phyloP scores from a whole-genome alignment of 2,888 invertebrate species.

The Torymus tubicola region DNA sequence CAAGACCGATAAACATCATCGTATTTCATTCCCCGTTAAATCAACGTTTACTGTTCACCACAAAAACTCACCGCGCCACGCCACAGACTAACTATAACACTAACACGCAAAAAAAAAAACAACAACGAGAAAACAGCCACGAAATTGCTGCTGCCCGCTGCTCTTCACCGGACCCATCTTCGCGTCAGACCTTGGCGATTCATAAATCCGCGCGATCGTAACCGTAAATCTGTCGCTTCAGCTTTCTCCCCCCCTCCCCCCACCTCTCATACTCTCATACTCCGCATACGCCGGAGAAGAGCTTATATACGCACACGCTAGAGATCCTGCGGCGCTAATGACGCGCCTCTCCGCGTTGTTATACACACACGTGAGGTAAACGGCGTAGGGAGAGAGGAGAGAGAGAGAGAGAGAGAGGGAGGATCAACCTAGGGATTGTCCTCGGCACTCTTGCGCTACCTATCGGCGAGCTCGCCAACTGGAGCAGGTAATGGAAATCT shows the following conservation, averaged over 20 bases:
- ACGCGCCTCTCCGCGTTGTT: not conserved
- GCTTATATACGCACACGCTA: not conserved
- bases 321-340: too few relatives aligned
- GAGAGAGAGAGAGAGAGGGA: slow-evolving; percentile 10
- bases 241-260: slow-evolving; percentile 22
- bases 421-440: slow-evolving; percentile 30
- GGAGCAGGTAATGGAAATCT: slow-evolving; percentile 65
- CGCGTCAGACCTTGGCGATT: too few relatives aligned
- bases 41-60: too few relatives aligned
- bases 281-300: not conserved
- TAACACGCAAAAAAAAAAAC: too few relatives aligned
- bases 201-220: not conserved
- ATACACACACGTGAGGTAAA: not conserved
- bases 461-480: slow-evolving; percentile 39
- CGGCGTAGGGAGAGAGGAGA: not conserved
- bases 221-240: slow-evolving; percentile 26
- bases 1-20: too few relatives aligned
- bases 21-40: too few relatives aligned
- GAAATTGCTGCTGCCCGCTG: too few relatives aligned
- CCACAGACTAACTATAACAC: too few relatives aligned
- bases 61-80: too few relatives aligned
- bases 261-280: not conserved
- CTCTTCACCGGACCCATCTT: too few relatives aligned
- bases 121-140: too few relatives aligned
- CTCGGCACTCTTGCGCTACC: not conserved